Conservation (phyloP, 1,140 invertebrate species). For the Trichomalopsis sarcophagae region DNA sequence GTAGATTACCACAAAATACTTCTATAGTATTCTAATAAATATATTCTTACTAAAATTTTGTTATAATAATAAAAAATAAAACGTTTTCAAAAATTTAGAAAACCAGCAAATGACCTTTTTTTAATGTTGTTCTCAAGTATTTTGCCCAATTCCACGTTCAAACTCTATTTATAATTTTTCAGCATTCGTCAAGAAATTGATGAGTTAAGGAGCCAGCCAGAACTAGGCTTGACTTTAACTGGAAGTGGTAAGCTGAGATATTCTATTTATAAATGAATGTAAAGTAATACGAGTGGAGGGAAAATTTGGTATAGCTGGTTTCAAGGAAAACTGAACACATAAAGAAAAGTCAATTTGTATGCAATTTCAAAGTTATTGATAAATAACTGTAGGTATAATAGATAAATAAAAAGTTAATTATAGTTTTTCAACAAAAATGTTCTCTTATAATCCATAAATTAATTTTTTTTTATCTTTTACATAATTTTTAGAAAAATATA, state of each 20-base stretch:
- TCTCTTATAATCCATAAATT: too few species aligned
- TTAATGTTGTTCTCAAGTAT: too few species aligned
- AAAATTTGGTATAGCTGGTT: not conserved
- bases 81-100: too few species aligned
- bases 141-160: conserved; percentile 56
- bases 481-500: too few species aligned
- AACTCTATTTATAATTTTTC: conserved; percentile 75
- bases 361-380: not conserved
- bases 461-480: too few species aligned
- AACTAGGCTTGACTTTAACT: not conserved
- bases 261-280: not conserved
- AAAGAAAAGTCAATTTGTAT: not conserved
- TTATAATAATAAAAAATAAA: too few species aligned
- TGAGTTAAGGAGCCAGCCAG: conserved; percentile 70
- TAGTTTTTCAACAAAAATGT: not conserved
- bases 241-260: conserved; percentile 3
- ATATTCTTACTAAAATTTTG: not conserved
- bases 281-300: not conserved
- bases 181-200: conserved; percentile 86
- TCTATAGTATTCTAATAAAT: not conserved
- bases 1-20: not conserved
- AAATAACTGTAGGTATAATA: not conserved
- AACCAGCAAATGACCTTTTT: too few species aligned
- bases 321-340: not conserved
- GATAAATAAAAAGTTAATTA: not conserved